Evolutionary conservation across 1,140 invertebrate genomes (phyloP), one percentile per base, ranked within the genome.

Genomic region (Tetranychus cinnabarinus): DNA sequence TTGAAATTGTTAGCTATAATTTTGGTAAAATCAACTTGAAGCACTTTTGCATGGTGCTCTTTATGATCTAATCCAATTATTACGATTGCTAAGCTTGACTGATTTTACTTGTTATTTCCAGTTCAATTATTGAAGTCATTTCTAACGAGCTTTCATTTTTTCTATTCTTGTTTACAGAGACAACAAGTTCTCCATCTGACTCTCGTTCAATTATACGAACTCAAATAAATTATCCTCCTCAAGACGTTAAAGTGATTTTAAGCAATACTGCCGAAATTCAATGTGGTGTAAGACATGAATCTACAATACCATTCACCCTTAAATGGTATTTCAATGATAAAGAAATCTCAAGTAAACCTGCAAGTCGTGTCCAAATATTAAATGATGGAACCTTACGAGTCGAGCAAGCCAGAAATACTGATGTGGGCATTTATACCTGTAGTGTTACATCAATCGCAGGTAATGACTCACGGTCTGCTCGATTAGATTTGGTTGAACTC

Each of bases 261-360:
- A 89, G 89, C 31, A 83, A 89, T 57, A 89, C 85, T 39, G 89
- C 89, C 1, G 83, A 84, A 31, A 74, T 97, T 58, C 85, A 89
- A 67, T 97, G 92, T 74, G 88, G 85, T 76, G 84, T 95, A 36
- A 88, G 83, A n/a, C 86, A 83, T 68, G 90, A 95, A 74, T 82
- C 85, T 33, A 81, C 81, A 63, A 84, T 95, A n/a, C 80, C 82
- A n/a, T 89, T 83, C 67, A 81, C 84, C 65, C 82, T 95, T 65
- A 80, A 84, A 65, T 97, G 91, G 92, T 88, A 82, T 72, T 85
- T 88, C 67, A 84, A 61, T 46, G 61, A 63, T 47, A 60, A 58
- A 45, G 61, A 59, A 7, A 61, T 48, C 15, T 7, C 50, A 1
- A 58, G 23, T 13, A 52, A 50, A 31, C 15, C 33, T 31, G 63